Conservation (phyloP, 2,888 invertebrate species). For the Pachydiplax longipennis region DNA sequence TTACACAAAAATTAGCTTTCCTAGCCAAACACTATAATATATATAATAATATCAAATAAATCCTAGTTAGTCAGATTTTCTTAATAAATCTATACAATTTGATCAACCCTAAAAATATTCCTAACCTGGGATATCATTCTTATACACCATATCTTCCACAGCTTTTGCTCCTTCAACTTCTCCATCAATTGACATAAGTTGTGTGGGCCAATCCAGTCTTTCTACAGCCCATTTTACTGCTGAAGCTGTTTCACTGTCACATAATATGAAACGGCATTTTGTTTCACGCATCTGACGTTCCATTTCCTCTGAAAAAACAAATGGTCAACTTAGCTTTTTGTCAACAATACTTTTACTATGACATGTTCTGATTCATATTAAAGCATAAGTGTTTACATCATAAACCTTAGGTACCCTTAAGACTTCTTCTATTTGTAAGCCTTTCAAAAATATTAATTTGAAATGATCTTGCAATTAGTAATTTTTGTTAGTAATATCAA, state of each 20-base stretch:
- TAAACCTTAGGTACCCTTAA: too few relatives aligned
- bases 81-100: not conserved
- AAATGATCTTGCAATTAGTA: too few relatives aligned
- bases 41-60: too few relatives aligned
- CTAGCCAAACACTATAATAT: too few relatives aligned
- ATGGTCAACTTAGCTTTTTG: not conserved
- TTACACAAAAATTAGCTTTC: too few relatives aligned
- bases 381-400: too few relatives aligned
- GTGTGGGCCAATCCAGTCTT: not conserved
- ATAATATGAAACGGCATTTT: not conserved
- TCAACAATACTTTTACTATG: not conserved
- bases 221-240: not conserved
- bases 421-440: too few relatives aligned
- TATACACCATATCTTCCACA: slow-evolving; percentile 28
- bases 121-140: not conserved
- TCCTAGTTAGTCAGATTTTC: too few relatives aligned
- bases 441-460: too few relatives aligned
- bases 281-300: not conserved
- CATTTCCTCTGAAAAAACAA: not conserved
- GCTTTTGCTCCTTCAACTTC: not conserved
- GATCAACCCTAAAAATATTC: not conserved
- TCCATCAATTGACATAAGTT: slow-evolving; percentile 18
- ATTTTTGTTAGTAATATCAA: too few relatives aligned
- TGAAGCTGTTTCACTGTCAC: not conserved
- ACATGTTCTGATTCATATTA: not conserved